These are phyloP conservation scores for Vanessa atalanta DNA, from an alignment of 1,140 invertebrate species.

Conservation along the genomic window DNA sequence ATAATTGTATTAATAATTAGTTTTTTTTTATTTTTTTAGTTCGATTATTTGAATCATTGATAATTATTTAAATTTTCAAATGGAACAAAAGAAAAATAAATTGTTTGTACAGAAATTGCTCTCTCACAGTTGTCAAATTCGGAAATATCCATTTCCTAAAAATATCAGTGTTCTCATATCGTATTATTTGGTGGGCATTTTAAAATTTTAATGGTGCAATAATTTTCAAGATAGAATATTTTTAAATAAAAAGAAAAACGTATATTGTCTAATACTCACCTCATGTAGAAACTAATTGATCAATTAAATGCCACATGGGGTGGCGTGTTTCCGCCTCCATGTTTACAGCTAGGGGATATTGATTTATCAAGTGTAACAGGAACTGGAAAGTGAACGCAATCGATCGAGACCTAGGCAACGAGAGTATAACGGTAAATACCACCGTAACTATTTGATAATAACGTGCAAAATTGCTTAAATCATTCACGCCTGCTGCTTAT, in stretches of 20 bases:
- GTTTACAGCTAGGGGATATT: slow-evolving; percentile 18
- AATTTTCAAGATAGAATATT: not conserved
- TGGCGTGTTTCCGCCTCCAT: slow-evolving; percentile 5
- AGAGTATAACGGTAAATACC: not conserved
- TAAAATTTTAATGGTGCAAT: no score
- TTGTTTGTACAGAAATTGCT: no score
- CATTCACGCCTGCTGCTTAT: no score
- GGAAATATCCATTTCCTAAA: no score
- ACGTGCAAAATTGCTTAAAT: not conserved
- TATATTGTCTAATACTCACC: not conserved
- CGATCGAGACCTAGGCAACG: not conserved
- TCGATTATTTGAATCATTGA: no score
- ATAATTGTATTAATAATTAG: no score
- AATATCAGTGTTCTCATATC: no score
- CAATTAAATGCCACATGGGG: slow-evolving; percentile 13
- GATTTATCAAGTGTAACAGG: slow-evolving; percentile 14
- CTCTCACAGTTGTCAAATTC: no score
- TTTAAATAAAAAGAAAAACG: not conserved
- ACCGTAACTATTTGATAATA: not conserved
- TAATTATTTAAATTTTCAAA: no score
- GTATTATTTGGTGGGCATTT: no score
- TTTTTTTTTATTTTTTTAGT: no score
- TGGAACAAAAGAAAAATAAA: no score
- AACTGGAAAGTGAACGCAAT: slow-evolving; percentile 20
- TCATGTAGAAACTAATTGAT: slow-evolving; percentile 21